Evolutionary conservation across 2,888 invertebrate genomes (phyloP), one percentile per base, ranked within the genome.

Genomic region (Agrochola lychnidis): DNA sequence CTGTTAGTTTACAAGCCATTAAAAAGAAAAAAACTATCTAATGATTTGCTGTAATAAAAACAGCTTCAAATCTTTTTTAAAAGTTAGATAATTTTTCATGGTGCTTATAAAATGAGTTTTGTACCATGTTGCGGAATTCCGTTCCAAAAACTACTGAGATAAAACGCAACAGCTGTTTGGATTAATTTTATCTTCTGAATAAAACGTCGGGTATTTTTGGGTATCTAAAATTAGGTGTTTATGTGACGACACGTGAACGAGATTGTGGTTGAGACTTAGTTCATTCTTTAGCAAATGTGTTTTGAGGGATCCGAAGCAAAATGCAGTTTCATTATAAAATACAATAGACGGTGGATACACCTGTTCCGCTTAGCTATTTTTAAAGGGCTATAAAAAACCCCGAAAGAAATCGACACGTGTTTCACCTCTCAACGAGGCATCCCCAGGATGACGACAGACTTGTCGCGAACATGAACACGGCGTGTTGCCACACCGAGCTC

Each of bases 131-230:
- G 67, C 78, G 76, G 82, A 86, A 85, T 81, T 78, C 70, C 74
- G 83, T 89, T 81, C 81, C 68, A 73, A 85, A 51, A 89, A 88
- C 84, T 79, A 84, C 83, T 56, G 67, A 82, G 88, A 89, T 82
- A 82, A 79, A 85, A 86, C 82, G 87, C 90, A 90, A 92, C 95
- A 95, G 95, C 95, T 95, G 95, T 88, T 88, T 82, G 89, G 90
- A 94, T 94, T 93, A 93, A 93, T 93, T 94, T 90, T 90, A 91
- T 93, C 90, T 90, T 89, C 86, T 87, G 88, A 92, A 92, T 90
- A 88, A 92, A 93, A 90, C 88, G 90, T 91, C 80, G 78, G 30
- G 78, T 81, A 79, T 87, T 89, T 93, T 91, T 87, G 80, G 83
- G 82, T 62, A 73, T 86, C 91, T 93, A 92, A 92, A 91, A 92